Percentiles rank a stretch among this genome's conserved stretches.
Evolutionary conservation across 2,888 invertebrate genomes (phyloP).

Genomic region (Carabus problematicus): DNA sequence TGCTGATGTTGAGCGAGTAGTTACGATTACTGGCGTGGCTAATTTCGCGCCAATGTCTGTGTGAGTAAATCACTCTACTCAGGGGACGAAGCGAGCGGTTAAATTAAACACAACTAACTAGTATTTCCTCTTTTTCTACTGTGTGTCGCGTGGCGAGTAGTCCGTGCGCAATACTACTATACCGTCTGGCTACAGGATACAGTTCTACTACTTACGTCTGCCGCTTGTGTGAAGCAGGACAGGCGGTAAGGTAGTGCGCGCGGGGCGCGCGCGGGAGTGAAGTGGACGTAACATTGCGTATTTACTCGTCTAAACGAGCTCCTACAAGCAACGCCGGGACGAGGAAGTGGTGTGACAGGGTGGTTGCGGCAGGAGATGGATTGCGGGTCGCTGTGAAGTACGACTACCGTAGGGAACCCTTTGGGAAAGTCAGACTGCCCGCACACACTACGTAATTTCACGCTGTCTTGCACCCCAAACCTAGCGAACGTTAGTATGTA

Average conservation of each 20-base stretch:
- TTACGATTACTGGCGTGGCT: no score
- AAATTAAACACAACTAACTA: slow-evolving; percentile 39
- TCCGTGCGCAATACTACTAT: neutral
- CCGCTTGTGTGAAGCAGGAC: no score
- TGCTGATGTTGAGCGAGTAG: no score
- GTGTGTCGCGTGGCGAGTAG: slow-evolving; percentile 9
- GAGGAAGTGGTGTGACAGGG: slow-evolving; percentile 17
- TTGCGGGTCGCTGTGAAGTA: slow-evolving; percentile 42
- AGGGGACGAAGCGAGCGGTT: slow-evolving; percentile 18
- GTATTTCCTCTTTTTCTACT: slow-evolving; percentile 26
- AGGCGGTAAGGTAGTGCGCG: no score
- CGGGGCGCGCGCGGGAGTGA: neutral
- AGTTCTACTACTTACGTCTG: no score
- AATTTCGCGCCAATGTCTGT: no score
- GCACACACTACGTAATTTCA: slow-evolving; percentile 61
- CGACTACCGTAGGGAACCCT: slow-evolving; percentile 40
- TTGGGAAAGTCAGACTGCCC: slow-evolving; percentile 43
- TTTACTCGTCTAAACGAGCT: slow-evolving; percentile 33
- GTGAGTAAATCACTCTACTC: slow-evolving; percentile 36
- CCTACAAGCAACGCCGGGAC: neutral
- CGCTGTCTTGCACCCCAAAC: slow-evolving; percentile 66
- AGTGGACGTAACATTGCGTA: slow-evolving; percentile 30
- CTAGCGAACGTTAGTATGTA: slow-evolving; percentile 45
- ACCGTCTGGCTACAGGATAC: no score
- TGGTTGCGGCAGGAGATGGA: slow-evolving; percentile 42